A percentile compares a stretch with the other conserved stretches of the same genome.
Evolutionary conservation across 2,797 vertebrate genomes (phyloP).

Genomic region (Sphenodon punctatus): DNA sequence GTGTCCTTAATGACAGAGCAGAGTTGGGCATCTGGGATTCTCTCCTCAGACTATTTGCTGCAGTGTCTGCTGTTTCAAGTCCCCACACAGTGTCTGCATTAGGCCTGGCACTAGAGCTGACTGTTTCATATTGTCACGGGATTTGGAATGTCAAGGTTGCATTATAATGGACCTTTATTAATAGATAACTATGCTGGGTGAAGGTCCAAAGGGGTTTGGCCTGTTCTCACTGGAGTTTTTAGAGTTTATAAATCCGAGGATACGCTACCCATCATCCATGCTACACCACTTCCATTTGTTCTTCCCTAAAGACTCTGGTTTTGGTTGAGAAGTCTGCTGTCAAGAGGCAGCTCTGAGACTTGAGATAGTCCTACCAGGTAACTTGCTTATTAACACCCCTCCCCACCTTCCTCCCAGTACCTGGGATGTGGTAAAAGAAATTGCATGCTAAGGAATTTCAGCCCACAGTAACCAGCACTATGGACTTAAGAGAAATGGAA

Average conservation of each 20-base stretch:
- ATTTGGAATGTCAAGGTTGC: constrained; percentile 7
- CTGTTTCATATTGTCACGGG: not conserved
- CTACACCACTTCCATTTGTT: not conserved
- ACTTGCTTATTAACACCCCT: constrained; percentile 13
- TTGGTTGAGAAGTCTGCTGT: not conserved
- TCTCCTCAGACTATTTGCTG: not conserved
- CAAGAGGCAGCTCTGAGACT: not conserved
- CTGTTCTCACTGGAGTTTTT: not conserved
- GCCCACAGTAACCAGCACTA: not conserved
- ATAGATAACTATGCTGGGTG: constrained; percentile 35
- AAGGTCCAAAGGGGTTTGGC: constrained; percentile 37
- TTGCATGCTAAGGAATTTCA: not conserved
- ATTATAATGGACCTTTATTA: constrained; percentile 47
- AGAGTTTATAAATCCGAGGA: not conserved
- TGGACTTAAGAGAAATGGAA: not conserved
- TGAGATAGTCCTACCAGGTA: not conserved
- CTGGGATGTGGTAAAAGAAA: rapidly evolving
- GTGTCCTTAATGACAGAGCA: not conserved
- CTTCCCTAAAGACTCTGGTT: not conserved
- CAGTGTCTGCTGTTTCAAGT: not conserved
- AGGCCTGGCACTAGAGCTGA: not conserved
- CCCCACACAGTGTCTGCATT: rapidly evolving
- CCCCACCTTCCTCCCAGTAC: no score
- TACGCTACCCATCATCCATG: not conserved
- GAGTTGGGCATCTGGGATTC: not conserved